Conservation (phyloP, 1,140 invertebrate genomes). For the silkworm (Bombyx mori) region ASM3026992v2 NC_085121.1:8260501-8261000, state of each 20-base stretch:
- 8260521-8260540: not conserved
- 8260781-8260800: no score
- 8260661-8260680: conserved; percentile 63
- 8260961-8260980: no score
- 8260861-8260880: no score
- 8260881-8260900: no score
- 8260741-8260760: conserved; percentile 54
- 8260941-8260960: no score
- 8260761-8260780: conserved; percentile 1
- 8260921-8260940: no score
- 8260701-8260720: conserved; percentile 57
- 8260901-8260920: no score
- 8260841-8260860: no score
- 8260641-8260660: conserved; percentile 54
- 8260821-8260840: no score
- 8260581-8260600: conserved; percentile 38
- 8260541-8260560: not conserved
- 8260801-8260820: no score
- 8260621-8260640: conserved; percentile 43
- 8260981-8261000: no score
- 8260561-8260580: conserved; percentile 58
- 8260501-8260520: no score
- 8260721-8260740: conserved; percentile 64
- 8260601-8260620: conserved; percentile 29
- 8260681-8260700: conserved; percentile 52